Evolutionary conservation across 2,888 invertebrate species (phyloP).

Genomic region (Dysmachus trigonus): DNA sequence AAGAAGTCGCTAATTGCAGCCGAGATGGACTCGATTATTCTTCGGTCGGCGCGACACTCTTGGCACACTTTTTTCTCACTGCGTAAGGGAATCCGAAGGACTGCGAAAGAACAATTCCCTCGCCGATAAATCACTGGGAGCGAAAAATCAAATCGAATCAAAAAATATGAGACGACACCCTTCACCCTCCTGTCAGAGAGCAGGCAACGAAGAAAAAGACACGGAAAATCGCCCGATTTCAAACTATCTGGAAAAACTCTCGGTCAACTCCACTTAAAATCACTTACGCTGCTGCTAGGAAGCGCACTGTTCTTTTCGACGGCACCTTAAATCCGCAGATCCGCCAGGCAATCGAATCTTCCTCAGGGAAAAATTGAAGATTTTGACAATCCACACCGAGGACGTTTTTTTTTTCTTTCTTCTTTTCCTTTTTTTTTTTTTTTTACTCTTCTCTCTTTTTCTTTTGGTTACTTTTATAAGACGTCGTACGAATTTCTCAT

Average conservation of each 20-base stretch:
- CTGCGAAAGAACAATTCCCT: not conserved
- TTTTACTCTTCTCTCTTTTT: not conserved
- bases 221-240: not conserved
- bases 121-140: conserved; percentile 16
- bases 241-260: not conserved
- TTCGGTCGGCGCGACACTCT: not conserved
- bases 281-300: conserved; percentile 31
- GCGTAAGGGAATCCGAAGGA: not conserved
- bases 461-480: conserved; percentile 24
- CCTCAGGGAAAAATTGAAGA: conserved; percentile 24
- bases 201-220: not conserved
- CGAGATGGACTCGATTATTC: not conserved
- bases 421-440: not conserved
- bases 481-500: conserved; percentile 18
- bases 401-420: not conserved
- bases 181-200: conserved; percentile 30
- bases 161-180: conserved; percentile 40
- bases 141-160: conserved; percentile 16
- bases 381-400: conserved; percentile 39
- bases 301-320: not conserved
- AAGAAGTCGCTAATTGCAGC: not conserved
- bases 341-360: not conserved
- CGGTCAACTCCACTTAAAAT: not conserved
- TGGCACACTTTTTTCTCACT: not conserved
- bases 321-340: conserved; percentile 1